phyloP scores from a whole-genome alignment of 2,113 vertebrate species.

The Urocynchramus pylzowi region DNA sequence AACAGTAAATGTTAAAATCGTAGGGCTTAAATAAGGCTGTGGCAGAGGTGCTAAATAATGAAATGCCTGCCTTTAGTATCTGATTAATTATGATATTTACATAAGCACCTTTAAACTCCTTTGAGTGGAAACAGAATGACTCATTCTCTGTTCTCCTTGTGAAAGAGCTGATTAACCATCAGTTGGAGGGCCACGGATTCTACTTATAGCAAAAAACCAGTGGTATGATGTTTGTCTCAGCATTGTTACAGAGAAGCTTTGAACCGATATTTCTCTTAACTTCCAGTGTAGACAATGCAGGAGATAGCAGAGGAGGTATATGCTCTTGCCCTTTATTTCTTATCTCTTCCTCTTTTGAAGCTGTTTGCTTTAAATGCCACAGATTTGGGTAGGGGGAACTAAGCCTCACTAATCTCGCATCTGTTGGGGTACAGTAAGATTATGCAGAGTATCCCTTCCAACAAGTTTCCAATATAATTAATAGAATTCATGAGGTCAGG shows the following conservation, averaged over 20 bases:
- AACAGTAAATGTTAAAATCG: conserved; percentile 58
- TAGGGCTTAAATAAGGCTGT: conserved; percentile 62
- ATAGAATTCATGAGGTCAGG: conserved; percentile 77
- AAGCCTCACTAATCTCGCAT: conserved; percentile 60
- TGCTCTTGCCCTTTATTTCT: conserved; percentile 3
- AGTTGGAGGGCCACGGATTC: conserved; percentile 56
- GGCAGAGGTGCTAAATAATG: conserved; percentile 62
- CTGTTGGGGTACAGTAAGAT: conserved; percentile 66
- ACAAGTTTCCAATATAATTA: conserved; percentile 73
- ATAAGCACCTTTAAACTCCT: conserved; percentile 73
- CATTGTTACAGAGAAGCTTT: neutral
- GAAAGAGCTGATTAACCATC: conserved; percentile 68
- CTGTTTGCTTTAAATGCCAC: neutral
- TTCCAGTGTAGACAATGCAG: neutral
- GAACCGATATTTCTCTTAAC: neutral
- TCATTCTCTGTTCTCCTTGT: conserved; percentile 66
- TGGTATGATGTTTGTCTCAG: conserved; percentile 11
- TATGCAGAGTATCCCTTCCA: conserved; percentile 57
- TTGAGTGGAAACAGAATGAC: conserved; percentile 66
- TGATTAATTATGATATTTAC: conserved; percentile 74
- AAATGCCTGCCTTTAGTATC: conserved; percentile 59
- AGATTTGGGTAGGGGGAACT: conserved; percentile 37
- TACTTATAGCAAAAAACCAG: neutral
- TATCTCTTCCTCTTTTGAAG: neutral
- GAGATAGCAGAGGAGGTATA: neutral